These are phyloP conservation scores for Enteromius paludinosus DNA, from an alignment of 2,797 vertebrate genomes.

Conservation along the genomic window DNA sequence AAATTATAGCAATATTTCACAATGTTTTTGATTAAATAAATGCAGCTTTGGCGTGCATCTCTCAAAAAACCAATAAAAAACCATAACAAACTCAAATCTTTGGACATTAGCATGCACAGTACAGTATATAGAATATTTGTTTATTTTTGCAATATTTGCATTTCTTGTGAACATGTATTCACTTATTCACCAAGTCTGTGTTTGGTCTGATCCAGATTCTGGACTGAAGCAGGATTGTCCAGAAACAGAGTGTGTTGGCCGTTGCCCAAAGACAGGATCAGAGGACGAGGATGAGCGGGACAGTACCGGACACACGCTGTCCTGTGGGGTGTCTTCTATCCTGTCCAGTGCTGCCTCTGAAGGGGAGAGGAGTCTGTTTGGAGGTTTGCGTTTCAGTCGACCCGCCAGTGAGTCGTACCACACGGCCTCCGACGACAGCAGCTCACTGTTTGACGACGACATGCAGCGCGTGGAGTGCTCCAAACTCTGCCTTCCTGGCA, in stretches of 20 bases:
- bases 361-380: slow-evolving; percentile 73
- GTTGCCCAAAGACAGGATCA: slow-evolving; percentile 59
- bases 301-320: slow-evolving; percentile 65
- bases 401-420: slow-evolving; percentile 87
- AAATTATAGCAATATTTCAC: neutral
- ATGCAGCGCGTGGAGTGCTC: slow-evolving; percentile 80
- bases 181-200: slow-evolving; percentile 15
- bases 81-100: too few species aligned
- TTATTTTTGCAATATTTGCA: too few species aligned
- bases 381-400: slow-evolving; percentile 76
- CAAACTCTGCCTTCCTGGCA: slow-evolving; percentile 63
- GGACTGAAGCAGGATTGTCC: slow-evolving; percentile 16
- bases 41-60: neutral
- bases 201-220: slow-evolving; percentile 73
- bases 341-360: slow-evolving; percentile 83
- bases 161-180: neutral
- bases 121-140: neutral
- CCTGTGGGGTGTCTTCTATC: slow-evolving; percentile 74
- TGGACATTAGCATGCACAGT: neutral
- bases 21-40: neutral
- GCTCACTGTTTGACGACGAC: slow-evolving; percentile 91
- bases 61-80: neutral
- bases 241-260: slow-evolving; percentile 1
- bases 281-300: slow-evolving; percentile 75
- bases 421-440: slow-evolving; percentile 93